Evolutionary conservation across 2,797 vertebrate genomes (phyloP).

Genomic region (Pipistrellus pipistrellus): DNA sequence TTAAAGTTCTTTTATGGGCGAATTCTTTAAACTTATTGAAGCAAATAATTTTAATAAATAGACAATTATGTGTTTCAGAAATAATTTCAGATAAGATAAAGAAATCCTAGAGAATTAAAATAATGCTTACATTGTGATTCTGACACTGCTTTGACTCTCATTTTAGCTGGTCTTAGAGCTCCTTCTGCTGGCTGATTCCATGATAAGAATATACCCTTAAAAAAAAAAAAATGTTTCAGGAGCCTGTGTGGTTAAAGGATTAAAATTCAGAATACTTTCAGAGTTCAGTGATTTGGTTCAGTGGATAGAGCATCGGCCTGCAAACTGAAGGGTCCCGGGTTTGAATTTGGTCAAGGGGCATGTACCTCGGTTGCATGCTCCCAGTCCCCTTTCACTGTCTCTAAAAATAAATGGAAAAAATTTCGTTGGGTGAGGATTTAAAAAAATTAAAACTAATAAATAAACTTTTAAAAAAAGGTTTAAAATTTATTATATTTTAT

Average conservation of each 20-base stretch:
- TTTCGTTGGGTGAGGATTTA: no score
- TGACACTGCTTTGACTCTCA: neutral
- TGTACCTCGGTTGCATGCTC: no score
- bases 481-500: conserved; percentile 48
- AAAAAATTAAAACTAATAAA: no score
- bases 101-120: neutral
- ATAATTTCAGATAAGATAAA: neutral
- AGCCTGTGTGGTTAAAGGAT: neutral
- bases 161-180: conserved; percentile 58
- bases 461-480: neutral
- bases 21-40: conserved; percentile 32
- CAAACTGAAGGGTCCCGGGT: no score
- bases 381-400: no score
- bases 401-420: no score
- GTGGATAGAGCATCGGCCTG: no score
- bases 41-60: conserved; percentile 15
- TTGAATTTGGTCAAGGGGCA: no score
- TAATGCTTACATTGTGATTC: neutral
- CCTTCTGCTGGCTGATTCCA: conserved; percentile 61
- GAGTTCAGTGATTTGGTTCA: neutral
- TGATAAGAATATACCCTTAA: neutral
- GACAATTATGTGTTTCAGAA: conserved; percentile 18
- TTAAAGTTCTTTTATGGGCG: neutral
- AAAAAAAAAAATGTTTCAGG: neutral
- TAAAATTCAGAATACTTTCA: conserved; percentile 52